Evolutionary conservation across 2,888 invertebrate species (phyloP), one percentile per base, ranked within the genome.

Genomic region (Oeneis ivallda): DNA sequence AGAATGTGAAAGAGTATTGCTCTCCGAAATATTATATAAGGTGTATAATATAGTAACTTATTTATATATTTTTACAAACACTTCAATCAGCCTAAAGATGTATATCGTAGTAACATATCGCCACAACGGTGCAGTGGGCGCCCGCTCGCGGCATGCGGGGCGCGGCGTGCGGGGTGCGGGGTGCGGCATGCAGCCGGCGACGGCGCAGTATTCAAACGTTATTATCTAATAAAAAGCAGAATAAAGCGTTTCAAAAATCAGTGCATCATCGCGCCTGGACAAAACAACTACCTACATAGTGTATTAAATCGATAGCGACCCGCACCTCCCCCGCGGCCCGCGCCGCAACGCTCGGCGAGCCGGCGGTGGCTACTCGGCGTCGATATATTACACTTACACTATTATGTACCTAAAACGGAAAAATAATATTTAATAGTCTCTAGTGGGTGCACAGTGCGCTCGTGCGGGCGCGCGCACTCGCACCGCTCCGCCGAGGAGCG

Each of bases 1-100:
- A 62, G 68, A 71, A 58, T 61, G 74, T 70, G 70, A 73, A 66
- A 72, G 74, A 74, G 68, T 76, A 77, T 77, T 74, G 79, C 78
- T 75, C 73, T 68, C 73, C 70, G 72, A 75, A 62, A 37, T 54
- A 37, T 54, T 4, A 2, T 4, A 37, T 15, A n/a, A 32, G n/a
- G 68, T 67, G 66, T 69, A 70, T 70, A 70, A 17, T 47, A 7
- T 47, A n/a, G 15, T 70, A 65, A 49, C 66, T 70, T 68, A 70
- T 70, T 72, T 74, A 74, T 76, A 76, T 75, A 54, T 76, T 70
- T 75, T 73, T 76, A 78, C 76, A 76, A 76, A 72, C 69, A 52
- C 65, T 69, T 70, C 70, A 62, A 62, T 52, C 59, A 66, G 52
- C 62, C 64, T 65, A 71, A 56, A 50, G 63, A 62, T 67, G 50